A percentile compares a stretch with the other conserved stretches of the same genome.
These are phyloP conservation scores for Diachasma alloeum DNA, from an alignment of 1,140 invertebrate species.

Conservation along the genomic window DNA sequence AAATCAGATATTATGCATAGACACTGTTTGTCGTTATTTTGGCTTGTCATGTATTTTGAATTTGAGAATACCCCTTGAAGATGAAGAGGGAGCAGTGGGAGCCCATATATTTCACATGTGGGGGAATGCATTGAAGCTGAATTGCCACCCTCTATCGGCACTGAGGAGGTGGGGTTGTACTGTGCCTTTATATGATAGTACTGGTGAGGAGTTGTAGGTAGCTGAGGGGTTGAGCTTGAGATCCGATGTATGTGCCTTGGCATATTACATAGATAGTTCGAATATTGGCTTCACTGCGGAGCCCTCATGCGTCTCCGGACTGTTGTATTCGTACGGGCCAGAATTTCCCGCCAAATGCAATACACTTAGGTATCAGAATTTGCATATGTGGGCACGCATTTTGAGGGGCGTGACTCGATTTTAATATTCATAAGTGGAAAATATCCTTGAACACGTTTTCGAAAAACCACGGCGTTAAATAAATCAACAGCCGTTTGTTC, in stretches of 20 bases:
- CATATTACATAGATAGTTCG: conserved; percentile 55
- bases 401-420: conserved; percentile 34
- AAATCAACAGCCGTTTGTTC: not conserved
- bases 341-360: conserved; percentile 1
- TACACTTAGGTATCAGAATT: conserved; percentile 28
- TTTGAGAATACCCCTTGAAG: not conserved
- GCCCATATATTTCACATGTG: not conserved
- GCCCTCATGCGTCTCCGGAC: not conserved
- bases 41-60: not conserved
- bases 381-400: conserved; percentile 36
- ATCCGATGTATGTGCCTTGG: conserved; percentile 15
- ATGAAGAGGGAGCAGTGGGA: not conserved
- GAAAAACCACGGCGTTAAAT: not conserved
- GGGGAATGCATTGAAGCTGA: conserved; percentile 8
- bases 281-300: conserved; percentile 47
- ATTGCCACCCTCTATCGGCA: not conserved
- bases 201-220: not conserved
- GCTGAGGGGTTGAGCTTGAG: not conserved
- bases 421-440: conserved; percentile 57
- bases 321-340: not conserved
- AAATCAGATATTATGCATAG: conserved; percentile 6
- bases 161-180: not conserved
- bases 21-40: no score
- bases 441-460: conserved; percentile 36
- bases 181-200: conserved; percentile 10